Evolutionary conservation across 1,140 invertebrate genomes (phyloP).

Genomic region (Drosophila ohnishii): DNA sequence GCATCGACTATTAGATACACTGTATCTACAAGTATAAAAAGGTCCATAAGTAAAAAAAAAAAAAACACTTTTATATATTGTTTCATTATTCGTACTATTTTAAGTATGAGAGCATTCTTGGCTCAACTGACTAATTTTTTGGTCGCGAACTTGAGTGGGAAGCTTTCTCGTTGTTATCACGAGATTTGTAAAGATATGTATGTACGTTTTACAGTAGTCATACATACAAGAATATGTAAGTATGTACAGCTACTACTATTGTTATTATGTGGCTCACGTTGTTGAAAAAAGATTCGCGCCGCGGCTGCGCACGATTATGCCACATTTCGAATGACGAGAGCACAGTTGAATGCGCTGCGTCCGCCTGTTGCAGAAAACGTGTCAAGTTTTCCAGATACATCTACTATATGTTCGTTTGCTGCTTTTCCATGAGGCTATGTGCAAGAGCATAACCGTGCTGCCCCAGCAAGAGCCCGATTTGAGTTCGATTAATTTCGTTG

Average conservation of each 20-base stretch:
- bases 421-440: slow-evolving; percentile 14
- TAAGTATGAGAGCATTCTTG: slow-evolving; percentile 5
- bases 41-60: neutral
- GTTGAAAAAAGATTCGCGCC: slow-evolving; percentile 67
- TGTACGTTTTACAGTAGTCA: neutral
- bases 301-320: slow-evolving; percentile 79
- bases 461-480: slow-evolving; percentile 21
- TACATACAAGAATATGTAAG: slow-evolving; percentile 15
- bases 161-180: slow-evolving; percentile 69
- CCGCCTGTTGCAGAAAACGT: slow-evolving; percentile 74
- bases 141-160: slow-evolving; percentile 13
- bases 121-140: slow-evolving; percentile 32
- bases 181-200: slow-evolving; percentile 22
- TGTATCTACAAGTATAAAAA: neutral
- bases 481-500: slow-evolving; percentile 79
- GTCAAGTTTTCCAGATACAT: slow-evolving; percentile 74
- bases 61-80: neutral
- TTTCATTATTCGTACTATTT: neutral
- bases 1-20: slow-evolving; percentile 1
- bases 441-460: slow-evolving; percentile 51
- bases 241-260: slow-evolving; percentile 52
- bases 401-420: slow-evolving; percentile 31
- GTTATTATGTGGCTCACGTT: slow-evolving; percentile 76
- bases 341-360: slow-evolving; percentile 45
- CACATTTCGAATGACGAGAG: slow-evolving; percentile 70